These are phyloP conservation scores for Catocala sponsa DNA, from an alignment of 2,888 invertebrate genomes.

Conservation along the genomic window DNA sequence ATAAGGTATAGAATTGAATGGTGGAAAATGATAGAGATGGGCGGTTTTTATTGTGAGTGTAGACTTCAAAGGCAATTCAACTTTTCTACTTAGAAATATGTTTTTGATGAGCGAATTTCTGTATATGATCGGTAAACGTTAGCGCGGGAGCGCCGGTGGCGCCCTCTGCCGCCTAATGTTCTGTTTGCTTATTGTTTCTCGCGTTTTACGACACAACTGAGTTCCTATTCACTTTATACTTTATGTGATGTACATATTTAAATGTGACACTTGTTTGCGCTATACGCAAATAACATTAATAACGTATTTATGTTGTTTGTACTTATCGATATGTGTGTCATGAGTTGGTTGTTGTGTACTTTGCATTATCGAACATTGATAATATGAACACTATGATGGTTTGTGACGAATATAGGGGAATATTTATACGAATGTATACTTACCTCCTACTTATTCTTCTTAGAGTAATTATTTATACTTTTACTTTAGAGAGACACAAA, in stretches of 20 bases:
- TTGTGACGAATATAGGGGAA: too few relatives aligned
- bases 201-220: background rate
- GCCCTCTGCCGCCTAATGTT: background rate
- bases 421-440: too few relatives aligned
- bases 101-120: slow-evolving; percentile 53
- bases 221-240: background rate
- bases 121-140: slow-evolving; percentile 51
- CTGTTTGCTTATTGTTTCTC: slow-evolving; percentile 12
- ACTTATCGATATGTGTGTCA: too few relatives aligned
- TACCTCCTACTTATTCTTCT: too few relatives aligned
- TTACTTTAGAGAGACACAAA: too few relatives aligned
- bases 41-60: slow-evolving; percentile 31
- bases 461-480: too few relatives aligned
- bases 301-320: background rate
- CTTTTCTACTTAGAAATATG: slow-evolving; percentile 61
- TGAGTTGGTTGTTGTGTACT: too few relatives aligned
- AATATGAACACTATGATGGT: too few relatives aligned
- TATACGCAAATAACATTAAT: background rate
- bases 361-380: too few relatives aligned
- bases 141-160: slow-evolving; percentile 8
- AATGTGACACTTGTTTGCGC: background rate
- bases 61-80: slow-evolving; percentile 61
- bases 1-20: slow-evolving; percentile 29
- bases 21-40: slow-evolving; percentile 13
- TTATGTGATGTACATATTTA: slow-evolving; percentile 13